Conservation (phyloP, 2,113 vertebrate genomes). For the Athene noctua region DNA sequence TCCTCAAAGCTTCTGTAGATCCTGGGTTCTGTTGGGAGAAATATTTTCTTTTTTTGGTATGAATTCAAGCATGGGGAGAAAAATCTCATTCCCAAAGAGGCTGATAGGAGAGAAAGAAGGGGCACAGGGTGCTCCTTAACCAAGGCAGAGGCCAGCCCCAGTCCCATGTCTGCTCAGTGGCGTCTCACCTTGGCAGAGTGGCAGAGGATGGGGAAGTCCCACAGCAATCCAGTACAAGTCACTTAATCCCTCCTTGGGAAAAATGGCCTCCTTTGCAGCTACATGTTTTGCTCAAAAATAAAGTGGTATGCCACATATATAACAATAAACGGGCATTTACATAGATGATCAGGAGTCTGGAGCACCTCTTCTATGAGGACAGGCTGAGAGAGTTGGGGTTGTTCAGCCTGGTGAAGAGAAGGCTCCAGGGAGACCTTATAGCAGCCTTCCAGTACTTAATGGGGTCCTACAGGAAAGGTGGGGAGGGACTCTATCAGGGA, state of each 20-base stretch:
- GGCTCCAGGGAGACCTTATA: too few species aligned
- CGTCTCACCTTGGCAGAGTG: background rate
- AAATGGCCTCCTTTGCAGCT: background rate
- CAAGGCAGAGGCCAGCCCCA: fast-evolving
- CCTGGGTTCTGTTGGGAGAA: background rate
- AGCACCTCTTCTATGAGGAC: too few species aligned
- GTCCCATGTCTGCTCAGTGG: fast-evolving
- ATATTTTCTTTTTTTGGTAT: background rate
- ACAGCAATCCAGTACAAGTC: background rate
- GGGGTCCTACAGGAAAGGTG: too few species aligned
- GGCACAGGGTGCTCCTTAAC: background rate
- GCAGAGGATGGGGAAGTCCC: background rate
- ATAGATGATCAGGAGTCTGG: too few species aligned
- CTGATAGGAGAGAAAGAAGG: background rate
- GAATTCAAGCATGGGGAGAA: background rate
- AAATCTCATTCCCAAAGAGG: background rate
- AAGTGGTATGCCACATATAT: background rate
- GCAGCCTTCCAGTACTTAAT: too few species aligned
- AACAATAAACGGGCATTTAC: background rate
- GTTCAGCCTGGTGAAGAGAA: too few species aligned
- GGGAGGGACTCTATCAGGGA: too few species aligned
- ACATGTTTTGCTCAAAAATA: background rate
- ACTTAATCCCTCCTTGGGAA: background rate
- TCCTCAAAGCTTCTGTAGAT: background rate
- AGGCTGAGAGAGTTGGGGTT: too few species aligned